These are phyloP conservation scores for Enteromius viviparus DNA, from an alignment of 2,797 vertebrate genomes.

Conservation along the genomic window DNA sequence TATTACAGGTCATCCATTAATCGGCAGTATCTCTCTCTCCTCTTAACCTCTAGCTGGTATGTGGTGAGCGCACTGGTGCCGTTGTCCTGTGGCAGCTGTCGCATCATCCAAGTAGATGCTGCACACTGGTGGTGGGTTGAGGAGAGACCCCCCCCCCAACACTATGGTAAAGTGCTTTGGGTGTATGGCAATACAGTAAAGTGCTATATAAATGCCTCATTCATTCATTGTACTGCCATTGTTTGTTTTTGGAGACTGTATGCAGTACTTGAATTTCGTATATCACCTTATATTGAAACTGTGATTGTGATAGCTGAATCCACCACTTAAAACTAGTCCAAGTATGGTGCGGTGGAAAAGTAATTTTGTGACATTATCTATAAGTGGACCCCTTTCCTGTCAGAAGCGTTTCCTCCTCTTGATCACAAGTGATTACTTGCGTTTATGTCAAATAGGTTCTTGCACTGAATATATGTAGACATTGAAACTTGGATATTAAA, in stretches of 20 bases:
- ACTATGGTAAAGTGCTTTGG: no score
- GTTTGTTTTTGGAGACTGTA: neutral
- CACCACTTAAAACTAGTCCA: neutral
- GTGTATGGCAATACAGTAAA: no score
- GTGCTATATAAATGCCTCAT: no score
- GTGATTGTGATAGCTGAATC: neutral
- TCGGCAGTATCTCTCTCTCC: no score
- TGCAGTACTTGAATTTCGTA: neutral
- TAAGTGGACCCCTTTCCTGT: neutral
- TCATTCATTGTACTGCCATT: neutral
- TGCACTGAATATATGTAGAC: neutral
- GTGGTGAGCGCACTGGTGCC: no score
- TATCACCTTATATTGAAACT: neutral
- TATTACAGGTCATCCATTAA: neutral
- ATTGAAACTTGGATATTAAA: neutral
- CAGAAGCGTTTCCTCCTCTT: neutral
- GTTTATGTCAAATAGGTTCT: neutral
- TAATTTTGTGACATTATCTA: neutral
- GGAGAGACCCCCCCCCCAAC: no score
- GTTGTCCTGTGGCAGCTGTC: no score
- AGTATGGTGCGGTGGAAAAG: neutral
- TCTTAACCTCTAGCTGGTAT: no score
- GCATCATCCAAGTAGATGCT: no score
- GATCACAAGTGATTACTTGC: slow-evolving; percentile 3
- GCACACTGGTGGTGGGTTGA: no score